Base-by-base conservation (phyloP, 2,888 invertebrate genomes). In the Agrochola macilenta region DNA sequence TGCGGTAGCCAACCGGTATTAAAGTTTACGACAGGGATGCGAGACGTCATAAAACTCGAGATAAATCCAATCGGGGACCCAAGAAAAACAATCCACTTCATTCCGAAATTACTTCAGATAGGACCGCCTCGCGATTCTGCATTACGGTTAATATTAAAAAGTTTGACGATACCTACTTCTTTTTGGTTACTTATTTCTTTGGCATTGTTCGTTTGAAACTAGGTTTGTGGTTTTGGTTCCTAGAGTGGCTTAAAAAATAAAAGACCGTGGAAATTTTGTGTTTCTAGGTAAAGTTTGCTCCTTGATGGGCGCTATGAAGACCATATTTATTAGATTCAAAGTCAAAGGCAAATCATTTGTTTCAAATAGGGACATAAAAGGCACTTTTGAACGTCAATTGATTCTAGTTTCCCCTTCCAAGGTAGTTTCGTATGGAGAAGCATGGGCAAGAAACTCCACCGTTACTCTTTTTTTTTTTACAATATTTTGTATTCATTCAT, bases 1-100 rank as follows among this genome's bases (percentile, higher is more conserved):
- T 87, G 93, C 94, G 92, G 96, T 95, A 96, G 96, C 94, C 89
- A 92, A 91, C 90, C 89, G 93, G 94, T 93, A 94, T 95, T 94
- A 96, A 95, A 96, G 83, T 96, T 96, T 96, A 96, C 96, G 96
- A 96, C 91, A 89, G 95, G 94, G 96, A 95, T 95, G 94, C 93
- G 95, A 95, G 94, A 94, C 94, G 94, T 91, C 93, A 93, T 96
- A 96, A 96, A 96, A 95, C 93, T 94, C 90, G 92, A 96, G 96
- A 96, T 96, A 95, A 95, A 95, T 95, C 96, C 95, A 94, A 95
- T 96, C 95, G 94, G 93, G 92, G 92, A 93, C 93, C 92, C 91
- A 92, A 94, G 94, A 93, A 95, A 95, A 96, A 96, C 96, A 96
- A 96, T 95, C 95, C 94, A 94, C 95, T 95, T 93, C 91, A 91